Base-by-base conservation (phyloP, 2,888 invertebrate species). In the Choristoneura rosaceana region DNA sequence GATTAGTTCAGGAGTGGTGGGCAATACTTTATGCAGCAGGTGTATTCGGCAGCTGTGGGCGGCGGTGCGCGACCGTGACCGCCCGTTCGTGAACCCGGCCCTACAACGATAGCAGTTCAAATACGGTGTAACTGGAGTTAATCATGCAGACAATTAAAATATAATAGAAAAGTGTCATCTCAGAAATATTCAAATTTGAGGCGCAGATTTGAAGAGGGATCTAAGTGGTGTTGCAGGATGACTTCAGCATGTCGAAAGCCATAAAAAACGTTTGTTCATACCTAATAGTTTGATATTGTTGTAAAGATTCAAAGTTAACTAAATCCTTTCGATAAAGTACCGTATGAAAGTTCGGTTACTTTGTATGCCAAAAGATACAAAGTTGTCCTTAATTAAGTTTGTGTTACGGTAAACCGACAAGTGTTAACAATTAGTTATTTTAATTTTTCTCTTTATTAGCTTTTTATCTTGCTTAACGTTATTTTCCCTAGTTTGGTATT, bases 31-130 rank as follows among this genome's bases (percentile, higher is more conserved):
- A 73, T 73, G 73, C 71, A 73, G 79, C 82, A 82, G 83, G 79
- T 84, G 82, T 83, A 81, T 77, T 76, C 75, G 77, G 78, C 83
- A 82, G 82, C 78, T 83, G 82, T 67, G 75, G 67, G 78, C 79
- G 79, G 74, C 79, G 81, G 78, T 74, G 80, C 84, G 79, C 78
- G 75, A 79, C 84, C 79, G 76, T 82, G 84, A 86, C 84, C 59
- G 59, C 8, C 34, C 62, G 62, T 78, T 76, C 80, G 77, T 84
- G 86, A 84, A 85, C 84, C 86, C 82, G 85, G 82, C 82, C 79
- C 74, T 61, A 33, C 14, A 33, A 41, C 62, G n/a, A 61, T 17
- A 34, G 34, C 34, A 43, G 9, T 41, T 55, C 33, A 60, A 61
- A 41, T 70, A 12, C 52, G 52, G 33, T 66, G 15, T 50, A 52